Percentiles rank a stretch among this genome's conserved stretches.
Evolutionary conservation across 2,888 invertebrate species (phyloP).

Genomic region (Pyrgus malvae): DNA sequence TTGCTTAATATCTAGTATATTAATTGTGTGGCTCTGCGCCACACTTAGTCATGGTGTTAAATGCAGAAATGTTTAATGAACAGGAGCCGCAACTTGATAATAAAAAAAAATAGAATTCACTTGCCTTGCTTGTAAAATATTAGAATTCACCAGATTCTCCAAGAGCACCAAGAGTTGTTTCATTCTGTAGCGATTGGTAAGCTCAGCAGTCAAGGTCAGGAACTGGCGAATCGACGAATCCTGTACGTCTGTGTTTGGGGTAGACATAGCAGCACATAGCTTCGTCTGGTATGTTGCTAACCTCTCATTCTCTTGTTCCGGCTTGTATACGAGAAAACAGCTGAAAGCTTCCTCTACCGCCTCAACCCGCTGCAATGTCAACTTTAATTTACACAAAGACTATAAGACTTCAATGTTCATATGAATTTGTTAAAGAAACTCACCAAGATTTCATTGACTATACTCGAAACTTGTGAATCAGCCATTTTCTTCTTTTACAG

Average conservation of each 20-base stretch:
- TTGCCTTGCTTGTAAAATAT: slow-evolving; percentile 89
- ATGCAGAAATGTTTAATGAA: no score
- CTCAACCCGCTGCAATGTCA: slow-evolving; percentile 85
- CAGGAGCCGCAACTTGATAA: no score
- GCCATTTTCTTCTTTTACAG: slow-evolving; percentile 61
- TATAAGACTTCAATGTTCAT: not conserved
- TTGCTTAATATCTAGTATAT: no score
- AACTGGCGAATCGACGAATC: slow-evolving; percentile 89
- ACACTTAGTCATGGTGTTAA: no score
- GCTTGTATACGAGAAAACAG: slow-evolving; percentile 90
- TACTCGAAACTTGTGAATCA: slow-evolving; percentile 83
- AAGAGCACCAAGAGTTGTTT: slow-evolving; percentile 88
- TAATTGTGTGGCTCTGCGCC: no score
- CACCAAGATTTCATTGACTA: slow-evolving; percentile 86
- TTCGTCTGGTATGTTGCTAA: slow-evolving; percentile 85
- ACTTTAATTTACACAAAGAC: not conserved
- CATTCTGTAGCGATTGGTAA: slow-evolving; percentile 88
- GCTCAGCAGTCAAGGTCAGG: slow-evolving; percentile 86
- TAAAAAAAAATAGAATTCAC: no score
- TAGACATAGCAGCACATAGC: slow-evolving; percentile 85
- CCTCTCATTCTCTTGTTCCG: slow-evolving; percentile 86
- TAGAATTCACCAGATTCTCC: slow-evolving; percentile 87
- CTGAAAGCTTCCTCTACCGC: slow-evolving; percentile 94
- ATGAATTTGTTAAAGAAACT: slow-evolving; percentile 43
- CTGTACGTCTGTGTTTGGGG: slow-evolving; percentile 86